Base-by-base conservation (phyloP, 2,797 vertebrate genomes). In the Triplophysa bombifrons region DNA sequence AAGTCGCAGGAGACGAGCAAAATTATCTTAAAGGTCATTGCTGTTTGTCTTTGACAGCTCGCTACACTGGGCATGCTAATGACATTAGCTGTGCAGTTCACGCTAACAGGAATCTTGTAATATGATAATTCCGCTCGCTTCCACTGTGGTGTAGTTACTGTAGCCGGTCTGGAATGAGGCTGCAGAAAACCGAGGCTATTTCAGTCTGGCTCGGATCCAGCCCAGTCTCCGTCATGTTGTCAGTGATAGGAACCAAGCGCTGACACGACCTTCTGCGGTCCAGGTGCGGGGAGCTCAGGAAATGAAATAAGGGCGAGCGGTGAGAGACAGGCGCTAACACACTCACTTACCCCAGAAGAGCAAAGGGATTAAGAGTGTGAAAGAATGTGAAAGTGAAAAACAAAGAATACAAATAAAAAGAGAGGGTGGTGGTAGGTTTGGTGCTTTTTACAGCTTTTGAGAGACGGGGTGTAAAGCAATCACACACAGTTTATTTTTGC, bases 21-120 rank as follows among this genome's bases (percentile, higher is more conserved):
- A 77, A 77, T 77, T 63, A 77, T 73, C 74, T 77, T 76, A 83
- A 83, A 84, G 82, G 74, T 84, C 82, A 84, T 16, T 65, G 74
- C 48, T 60, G 82, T 78, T 78, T 80, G 73, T 65, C 72, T 73
- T 44, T 19, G 50, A 76, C 72, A 76, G 48, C 56, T 66, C 12
- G 50, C 82, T 80, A 78, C 55, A 46, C 51, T 60, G 72, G 69
- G 80, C 72, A 82, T 81, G 76, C 82, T 80, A 85, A 82, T 82
- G 51, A 75, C 41, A 79, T 82, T 79, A 83, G 63, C 10, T 22
- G 46, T 27, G 25, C 53, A n/a, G 20, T 25, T 69, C 69, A 20
- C 44, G 22, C 78, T 74, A 69, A 77, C 69, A 74, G 68, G 44
- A 78, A 66, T 44, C 68, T 50, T 19, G 30, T 65, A 65, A 41